phyloP scores from a whole-genome alignment of 2,113 vertebrate genomes.

The Cochlearius cochlearius region DNA sequence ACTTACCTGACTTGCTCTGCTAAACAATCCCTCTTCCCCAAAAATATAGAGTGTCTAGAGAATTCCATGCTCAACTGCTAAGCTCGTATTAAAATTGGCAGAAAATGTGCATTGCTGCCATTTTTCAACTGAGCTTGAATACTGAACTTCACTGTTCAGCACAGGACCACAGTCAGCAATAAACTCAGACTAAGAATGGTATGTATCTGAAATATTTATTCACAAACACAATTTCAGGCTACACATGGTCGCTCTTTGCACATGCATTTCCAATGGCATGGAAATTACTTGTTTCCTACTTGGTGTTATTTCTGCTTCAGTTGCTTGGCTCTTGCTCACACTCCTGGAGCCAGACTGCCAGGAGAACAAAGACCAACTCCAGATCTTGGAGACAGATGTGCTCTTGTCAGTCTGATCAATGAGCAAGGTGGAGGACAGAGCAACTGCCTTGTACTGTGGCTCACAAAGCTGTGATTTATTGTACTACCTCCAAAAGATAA shows the following conservation, averaged over 20 bases:
- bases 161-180: background rate
- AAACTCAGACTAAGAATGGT: background rate
- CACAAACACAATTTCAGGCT: background rate
- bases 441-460: background rate
- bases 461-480: background rate
- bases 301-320: background rate
- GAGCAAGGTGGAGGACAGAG: background rate
- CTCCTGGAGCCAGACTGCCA: background rate
- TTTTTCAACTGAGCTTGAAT: background rate
- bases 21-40: background rate
- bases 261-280: background rate
- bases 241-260: background rate
- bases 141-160: background rate
- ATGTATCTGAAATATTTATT: slow-evolving; percentile 13
- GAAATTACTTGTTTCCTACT: background rate
- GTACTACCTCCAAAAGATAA: background rate
- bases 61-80: background rate
- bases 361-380: background rate
- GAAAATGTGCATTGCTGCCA: background rate
- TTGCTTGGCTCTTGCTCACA: background rate
- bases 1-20: background rate
- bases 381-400: background rate
- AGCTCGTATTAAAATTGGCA: background rate
- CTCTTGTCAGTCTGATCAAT: background rate
- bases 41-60: background rate